Percentiles rank a stretch among this genome's conserved stretches.
Conservation (phyloP, 2,113 vertebrate genomes). For the Phyllostomus discolor region DNA sequence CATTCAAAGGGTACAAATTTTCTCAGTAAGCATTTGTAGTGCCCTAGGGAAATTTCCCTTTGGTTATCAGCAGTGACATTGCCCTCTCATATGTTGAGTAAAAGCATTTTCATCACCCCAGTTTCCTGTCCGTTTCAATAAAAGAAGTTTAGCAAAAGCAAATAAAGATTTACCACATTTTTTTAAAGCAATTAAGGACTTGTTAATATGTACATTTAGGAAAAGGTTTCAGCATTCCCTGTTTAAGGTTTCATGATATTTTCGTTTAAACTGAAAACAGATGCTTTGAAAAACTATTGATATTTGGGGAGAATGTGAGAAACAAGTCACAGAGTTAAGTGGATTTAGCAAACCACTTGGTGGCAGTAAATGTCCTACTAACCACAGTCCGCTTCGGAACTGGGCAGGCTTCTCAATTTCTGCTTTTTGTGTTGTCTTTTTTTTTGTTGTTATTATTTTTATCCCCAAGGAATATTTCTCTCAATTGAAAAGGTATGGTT, state of each 20-base stretch:
- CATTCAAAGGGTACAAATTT: constrained; percentile 69
- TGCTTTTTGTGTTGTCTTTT: constrained; percentile 51
- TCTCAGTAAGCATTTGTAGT: constrained; percentile 55
- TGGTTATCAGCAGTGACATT: constrained; percentile 30
- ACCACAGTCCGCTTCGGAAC: constrained; percentile 31
- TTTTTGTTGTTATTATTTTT: background rate
- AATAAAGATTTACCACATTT: background rate
- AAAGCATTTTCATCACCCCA: constrained; percentile 58
- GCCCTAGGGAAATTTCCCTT: constrained; percentile 55
- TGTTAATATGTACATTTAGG: constrained; percentile 70
- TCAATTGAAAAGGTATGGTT: constrained; percentile 55
- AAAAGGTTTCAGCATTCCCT: constrained; percentile 51
- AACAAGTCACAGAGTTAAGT: constrained; percentile 72
- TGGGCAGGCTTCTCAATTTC: constrained; percentile 46
- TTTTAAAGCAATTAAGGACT: constrained; percentile 57
- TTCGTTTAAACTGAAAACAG: constrained; percentile 70
- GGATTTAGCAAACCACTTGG: constrained; percentile 74
- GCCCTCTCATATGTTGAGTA: constrained; percentile 55
- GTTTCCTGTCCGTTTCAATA: constrained; percentile 61
- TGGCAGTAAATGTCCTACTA: constrained; percentile 74
- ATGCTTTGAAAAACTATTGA: constrained; percentile 64
- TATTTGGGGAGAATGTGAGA: constrained; percentile 60
- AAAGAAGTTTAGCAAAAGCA: constrained; percentile 31
- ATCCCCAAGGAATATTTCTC: constrained; percentile 51
- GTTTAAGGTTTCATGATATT: constrained; percentile 57